Base-by-base conservation (phyloP, 2,113 vertebrate genomes). In the Hippolais icterina region DNA sequence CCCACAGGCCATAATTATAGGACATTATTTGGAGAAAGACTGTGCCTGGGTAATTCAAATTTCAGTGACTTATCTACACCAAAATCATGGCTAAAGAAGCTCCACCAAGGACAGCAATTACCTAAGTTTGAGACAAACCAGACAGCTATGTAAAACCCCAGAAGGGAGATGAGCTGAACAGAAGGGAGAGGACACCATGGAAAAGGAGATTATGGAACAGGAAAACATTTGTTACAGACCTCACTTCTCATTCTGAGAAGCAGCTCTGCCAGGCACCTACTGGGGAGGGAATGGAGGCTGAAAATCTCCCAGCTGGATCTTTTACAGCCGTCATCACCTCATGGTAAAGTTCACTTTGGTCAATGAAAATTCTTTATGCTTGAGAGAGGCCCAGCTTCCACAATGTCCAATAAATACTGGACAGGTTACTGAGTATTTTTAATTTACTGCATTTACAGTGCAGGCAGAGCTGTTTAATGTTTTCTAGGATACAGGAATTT, bases 341-440 rank as follows among this genome's bases (percentile, higher is more conserved):
- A 83, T 46, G 50, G 92, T 35, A 81, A 66, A 93, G 93, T 46
- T 96, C 46, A 27, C 61, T 92, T 54, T 59, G 64, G 82, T 33
- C 88, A 84, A 65, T 8, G 29, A 92, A 95, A 96, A 85, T 63
- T 85, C 88, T 41, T 94, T 88, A 54, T 75, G 29, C 14, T 87
- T 69, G 53, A 97, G 37, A 56, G 27, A 52, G 11, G 54, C 20
- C 33, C 5, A 14, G 29, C 50, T 47, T 78, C 59, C 69, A 83
- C 18, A 59, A 52, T 3, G 24, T 21, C 61, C 83, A 70, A 5
- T 70, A 89, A 74, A 89, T 63, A 57, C 11, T 20, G 9, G 29
- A 13, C 7, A 52, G 16, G 27, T 70, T 87, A 57, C 9, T 19
- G 54, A 28, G 12, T 25, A 70, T 42, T 71, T 81, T 84, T 66